Conservation (phyloP, 2,888 invertebrate genomes). For the Sinelater perroti region DNA sequence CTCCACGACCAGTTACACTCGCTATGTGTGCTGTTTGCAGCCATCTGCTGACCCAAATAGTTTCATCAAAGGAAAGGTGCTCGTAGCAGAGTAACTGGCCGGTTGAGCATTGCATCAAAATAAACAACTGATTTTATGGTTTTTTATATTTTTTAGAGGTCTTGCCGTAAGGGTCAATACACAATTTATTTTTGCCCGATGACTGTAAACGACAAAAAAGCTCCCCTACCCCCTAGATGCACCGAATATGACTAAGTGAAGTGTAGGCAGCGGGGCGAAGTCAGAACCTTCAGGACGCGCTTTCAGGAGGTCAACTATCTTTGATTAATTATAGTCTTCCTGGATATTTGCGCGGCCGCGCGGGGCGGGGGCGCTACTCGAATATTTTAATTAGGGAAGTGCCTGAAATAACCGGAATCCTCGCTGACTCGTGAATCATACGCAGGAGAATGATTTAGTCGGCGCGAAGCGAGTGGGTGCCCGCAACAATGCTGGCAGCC, state of each 20-base stretch:
- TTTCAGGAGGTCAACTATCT: slow-evolving; percentile 23
- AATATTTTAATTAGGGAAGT: slow-evolving; percentile 40
- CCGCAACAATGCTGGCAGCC: slow-evolving; percentile 13
- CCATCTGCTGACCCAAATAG: slow-evolving; percentile 27
- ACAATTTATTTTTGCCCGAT: too few relatives aligned
- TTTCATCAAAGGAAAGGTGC: slow-evolving; percentile 7
- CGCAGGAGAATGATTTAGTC: slow-evolving; percentile 11
- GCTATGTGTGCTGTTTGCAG: slow-evolving; percentile 18
- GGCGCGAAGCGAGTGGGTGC: slow-evolving; percentile 8
- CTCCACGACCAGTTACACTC: too few relatives aligned
- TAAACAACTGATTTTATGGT: too few relatives aligned
- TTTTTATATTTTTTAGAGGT: too few relatives aligned
- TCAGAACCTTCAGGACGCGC: slow-evolving; percentile 8
- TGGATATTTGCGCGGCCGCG: slow-evolving; percentile 32
- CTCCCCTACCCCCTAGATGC: too few relatives aligned
- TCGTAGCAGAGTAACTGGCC: too few relatives aligned
- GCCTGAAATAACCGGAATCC: slow-evolving; percentile 21
- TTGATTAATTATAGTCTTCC: slow-evolving; percentile 36
- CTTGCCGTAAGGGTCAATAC: too few relatives aligned
- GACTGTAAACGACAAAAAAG: too few relatives aligned
- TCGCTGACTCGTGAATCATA: slow-evolving; percentile 17
- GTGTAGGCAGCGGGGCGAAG: slow-evolving; percentile 22
- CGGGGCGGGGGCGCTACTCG: slow-evolving; percentile 22
- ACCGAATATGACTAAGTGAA: slow-evolving; percentile 35
- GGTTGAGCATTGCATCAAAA: too few relatives aligned